These are phyloP conservation scores for Mus caroli DNA, from an alignment of 2,797 vertebrate genomes.

Conservation along the genomic window DNA sequence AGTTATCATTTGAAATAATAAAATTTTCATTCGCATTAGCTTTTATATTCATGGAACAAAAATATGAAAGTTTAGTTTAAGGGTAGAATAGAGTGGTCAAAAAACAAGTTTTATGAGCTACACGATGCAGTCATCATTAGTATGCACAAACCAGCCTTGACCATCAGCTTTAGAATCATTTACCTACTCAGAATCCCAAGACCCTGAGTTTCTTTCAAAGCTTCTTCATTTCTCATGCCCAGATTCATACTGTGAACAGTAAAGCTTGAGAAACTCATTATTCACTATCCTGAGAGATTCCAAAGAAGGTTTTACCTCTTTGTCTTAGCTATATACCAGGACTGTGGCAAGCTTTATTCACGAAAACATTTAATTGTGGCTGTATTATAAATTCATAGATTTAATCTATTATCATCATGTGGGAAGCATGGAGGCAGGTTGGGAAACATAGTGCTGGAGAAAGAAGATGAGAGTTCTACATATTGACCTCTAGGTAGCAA, in stretches of 20 bases:
- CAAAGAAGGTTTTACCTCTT: not conserved
- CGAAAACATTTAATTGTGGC: not conserved
- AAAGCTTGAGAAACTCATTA: not conserved
- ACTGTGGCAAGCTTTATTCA: not conserved
- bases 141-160: not conserved
- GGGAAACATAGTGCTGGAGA: not conserved
- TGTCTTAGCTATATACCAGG: not conserved
- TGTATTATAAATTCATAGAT: not conserved
- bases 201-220: not conserved
- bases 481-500: not conserved
- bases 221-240: not conserved
- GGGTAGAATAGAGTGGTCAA: fast-evolving
- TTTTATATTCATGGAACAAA: not conserved
- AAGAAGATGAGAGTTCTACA: not conserved
- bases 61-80: not conserved
- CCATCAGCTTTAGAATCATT: not conserved
- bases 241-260: not conserved
- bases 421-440: not conserved
- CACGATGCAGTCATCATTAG: not conserved
- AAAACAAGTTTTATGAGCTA: not conserved
- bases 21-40: not conserved
- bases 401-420: not conserved
- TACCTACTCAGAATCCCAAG: not conserved
- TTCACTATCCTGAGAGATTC: not conserved
- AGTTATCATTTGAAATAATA: not conserved